Percentiles rank a stretch among this genome's conserved stretches.
Conservation (phyloP, 2,888 invertebrate genomes). For the Apotomis betuletana region DNA sequence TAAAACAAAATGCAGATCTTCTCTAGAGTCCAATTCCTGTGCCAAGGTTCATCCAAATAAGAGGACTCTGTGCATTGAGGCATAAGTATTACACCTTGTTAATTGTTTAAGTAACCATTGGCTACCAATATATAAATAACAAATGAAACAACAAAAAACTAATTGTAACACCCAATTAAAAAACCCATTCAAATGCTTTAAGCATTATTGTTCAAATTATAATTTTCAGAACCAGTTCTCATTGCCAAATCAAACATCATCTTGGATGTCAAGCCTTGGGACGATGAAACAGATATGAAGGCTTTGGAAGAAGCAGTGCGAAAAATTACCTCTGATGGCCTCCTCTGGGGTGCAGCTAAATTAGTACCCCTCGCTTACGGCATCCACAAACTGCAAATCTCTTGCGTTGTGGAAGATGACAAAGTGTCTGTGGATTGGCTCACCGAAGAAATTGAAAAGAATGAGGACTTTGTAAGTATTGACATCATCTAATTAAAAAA, state of each 20-base stretch:
- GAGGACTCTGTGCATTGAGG: too few relatives aligned
- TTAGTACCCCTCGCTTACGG: constrained; percentile 96
- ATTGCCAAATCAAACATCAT: constrained; percentile 98
- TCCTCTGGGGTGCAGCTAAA: constrained; percentile 97
- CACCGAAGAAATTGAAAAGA: constrained; percentile 92
- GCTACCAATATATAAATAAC: too few relatives aligned
- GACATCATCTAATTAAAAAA: background rate
- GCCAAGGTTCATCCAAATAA: too few relatives aligned
- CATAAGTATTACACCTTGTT: too few relatives aligned
- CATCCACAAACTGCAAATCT: constrained; percentile 95
- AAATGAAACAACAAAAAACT: too few relatives aligned
- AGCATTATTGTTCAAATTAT: background rate
- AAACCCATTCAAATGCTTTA: background rate
- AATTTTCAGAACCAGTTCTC: constrained; percentile 87
- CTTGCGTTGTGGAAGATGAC: constrained; percentile 97
- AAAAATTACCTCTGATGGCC: constrained; percentile 90
- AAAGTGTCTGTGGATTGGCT: constrained; percentile 95
- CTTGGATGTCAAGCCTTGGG: constrained; percentile 96
- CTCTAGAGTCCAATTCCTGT: too few relatives aligned
- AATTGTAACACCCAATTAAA: too few relatives aligned
- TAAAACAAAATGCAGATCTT: too few relatives aligned
- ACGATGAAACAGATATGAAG: constrained; percentile 96
- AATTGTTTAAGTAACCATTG: too few relatives aligned
- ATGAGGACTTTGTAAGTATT: constrained; percentile 90
- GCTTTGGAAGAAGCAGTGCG: constrained; percentile 92